phyloP scores from a whole-genome alignment of 2,113 vertebrate species.

The Todiramphus saurophagus region DNA sequence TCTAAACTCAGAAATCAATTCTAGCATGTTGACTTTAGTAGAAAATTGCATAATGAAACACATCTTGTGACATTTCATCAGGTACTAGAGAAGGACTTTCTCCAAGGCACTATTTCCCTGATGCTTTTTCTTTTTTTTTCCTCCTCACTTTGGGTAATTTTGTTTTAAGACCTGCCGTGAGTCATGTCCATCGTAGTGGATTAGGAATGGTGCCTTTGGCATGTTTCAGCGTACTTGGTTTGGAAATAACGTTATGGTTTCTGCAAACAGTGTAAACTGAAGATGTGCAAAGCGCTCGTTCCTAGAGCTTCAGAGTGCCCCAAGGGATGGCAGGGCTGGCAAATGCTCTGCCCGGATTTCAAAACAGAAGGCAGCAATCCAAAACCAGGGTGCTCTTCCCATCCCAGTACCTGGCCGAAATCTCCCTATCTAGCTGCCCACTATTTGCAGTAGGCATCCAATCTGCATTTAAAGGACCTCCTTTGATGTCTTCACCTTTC shows the following conservation, averaged over 20 bases:
- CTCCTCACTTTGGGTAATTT: conserved; percentile 24
- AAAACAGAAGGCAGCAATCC: background rate
- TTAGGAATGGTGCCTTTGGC: conserved; percentile 67
- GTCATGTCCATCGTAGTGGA: conserved; percentile 53
- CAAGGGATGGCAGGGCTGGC: background rate
- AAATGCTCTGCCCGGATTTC: background rate
- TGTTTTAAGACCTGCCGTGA: conserved; percentile 54
- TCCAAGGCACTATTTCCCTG: conserved; percentile 31
- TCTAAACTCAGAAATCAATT: conserved; percentile 22
- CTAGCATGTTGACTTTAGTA: background rate
- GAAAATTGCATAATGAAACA: conserved; percentile 44
- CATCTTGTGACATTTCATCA: conserved; percentile 48
- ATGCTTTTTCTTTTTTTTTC: background rate
- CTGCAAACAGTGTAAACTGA: conserved; percentile 51
- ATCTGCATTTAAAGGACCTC: background rate
- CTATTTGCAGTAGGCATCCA: background rate
- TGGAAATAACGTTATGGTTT: conserved; percentile 56
- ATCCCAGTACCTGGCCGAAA: accelerated
- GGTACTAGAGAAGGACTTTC: conserved; percentile 48
- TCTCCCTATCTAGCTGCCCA: background rate
- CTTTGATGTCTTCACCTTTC: background rate
- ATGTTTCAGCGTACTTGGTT: conserved; percentile 42
- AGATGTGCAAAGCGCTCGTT: conserved; percentile 31
- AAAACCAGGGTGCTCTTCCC: background rate
- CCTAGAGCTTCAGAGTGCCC: conserved; percentile 7